phyloP scores from a whole-genome alignment of 2,797 vertebrate genomes.

The Ctenopoma multispine region DNA sequence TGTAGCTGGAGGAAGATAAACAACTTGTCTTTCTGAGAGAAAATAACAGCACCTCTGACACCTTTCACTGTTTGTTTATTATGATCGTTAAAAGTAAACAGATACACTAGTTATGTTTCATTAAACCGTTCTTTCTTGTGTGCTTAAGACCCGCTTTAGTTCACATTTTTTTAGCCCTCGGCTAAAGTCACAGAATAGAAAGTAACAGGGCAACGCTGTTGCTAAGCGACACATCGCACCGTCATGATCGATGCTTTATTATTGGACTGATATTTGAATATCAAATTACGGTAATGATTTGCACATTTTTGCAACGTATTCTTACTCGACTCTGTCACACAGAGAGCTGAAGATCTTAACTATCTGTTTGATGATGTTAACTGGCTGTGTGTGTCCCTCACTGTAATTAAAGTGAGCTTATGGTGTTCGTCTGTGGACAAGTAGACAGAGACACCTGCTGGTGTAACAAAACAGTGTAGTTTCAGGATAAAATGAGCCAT shows the following conservation, averaged over 20 bases:
- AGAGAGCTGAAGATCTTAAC: background rate
- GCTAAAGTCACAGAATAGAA: background rate
- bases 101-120: background rate
- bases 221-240: background rate
- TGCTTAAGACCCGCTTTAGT: background rate
- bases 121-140: background rate
- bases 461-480: constrained; percentile 14
- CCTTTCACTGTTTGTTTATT: background rate
- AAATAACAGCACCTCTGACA: background rate
- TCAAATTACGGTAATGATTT: background rate
- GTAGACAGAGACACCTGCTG: constrained; percentile 77
- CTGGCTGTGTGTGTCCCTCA: background rate
- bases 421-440: background rate
- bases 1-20: background rate
- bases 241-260: background rate
- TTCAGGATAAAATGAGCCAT: constrained; percentile 28
- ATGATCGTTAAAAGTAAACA: background rate
- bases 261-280: constrained; percentile 7
- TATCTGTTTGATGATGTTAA: background rate
- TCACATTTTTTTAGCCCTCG: background rate
- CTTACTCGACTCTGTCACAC: background rate
- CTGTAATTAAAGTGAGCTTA: background rate
- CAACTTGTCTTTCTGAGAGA: background rate
- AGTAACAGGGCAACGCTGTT: background rate
- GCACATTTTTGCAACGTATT: background rate